Percentiles rank a stretch among this genome's conserved stretches.
phyloP scores from a whole-genome alignment of 2,888 invertebrate species.

The Campaea margaritaria region DNA sequence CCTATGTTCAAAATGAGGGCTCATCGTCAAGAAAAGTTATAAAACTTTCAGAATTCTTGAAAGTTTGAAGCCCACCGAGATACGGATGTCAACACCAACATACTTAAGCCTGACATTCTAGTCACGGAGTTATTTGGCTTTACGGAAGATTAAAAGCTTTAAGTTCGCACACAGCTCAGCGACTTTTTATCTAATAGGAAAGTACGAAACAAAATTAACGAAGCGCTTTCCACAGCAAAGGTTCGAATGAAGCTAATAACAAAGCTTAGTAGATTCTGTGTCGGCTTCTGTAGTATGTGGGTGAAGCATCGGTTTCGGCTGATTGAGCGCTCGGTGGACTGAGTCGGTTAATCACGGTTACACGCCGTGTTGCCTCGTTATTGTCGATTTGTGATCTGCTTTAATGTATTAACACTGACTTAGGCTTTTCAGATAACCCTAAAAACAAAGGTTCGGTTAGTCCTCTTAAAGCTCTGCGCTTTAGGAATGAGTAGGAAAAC shows the following conservation, averaged over 20 bases:
- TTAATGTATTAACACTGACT: constrained; percentile 36
- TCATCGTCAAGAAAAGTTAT: background rate
- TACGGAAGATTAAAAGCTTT: constrained; percentile 20
- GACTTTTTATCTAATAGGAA: background rate
- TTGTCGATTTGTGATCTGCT: constrained; percentile 47
- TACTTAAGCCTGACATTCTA: constrained; percentile 19
- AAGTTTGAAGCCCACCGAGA: constrained; percentile 27
- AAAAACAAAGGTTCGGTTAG: too few relatives aligned
- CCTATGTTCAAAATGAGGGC: background rate
- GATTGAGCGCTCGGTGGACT: constrained; percentile 66
- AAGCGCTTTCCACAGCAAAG: constrained; percentile 16
- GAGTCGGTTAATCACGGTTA: constrained; percentile 68
- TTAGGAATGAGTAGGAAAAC: too few relatives aligned
- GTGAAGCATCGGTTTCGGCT: constrained; percentile 63
- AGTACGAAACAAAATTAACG: constrained; percentile 6
- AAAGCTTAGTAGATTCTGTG: constrained; percentile 56
- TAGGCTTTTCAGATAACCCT: background rate
- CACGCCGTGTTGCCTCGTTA: constrained; percentile 59
- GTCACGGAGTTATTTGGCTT: constrained; percentile 19
- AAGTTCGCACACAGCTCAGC: constrained; percentile 5
- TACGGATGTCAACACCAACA: constrained; percentile 24
- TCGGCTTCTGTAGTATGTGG: constrained; percentile 51
- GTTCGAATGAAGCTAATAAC: constrained; percentile 34
- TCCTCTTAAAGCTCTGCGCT: too few relatives aligned
- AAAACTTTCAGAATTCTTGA: constrained; percentile 26